phyloP scores from a whole-genome alignment of 2,797 vertebrate species.

The Hafferia zeledoni region DNA sequence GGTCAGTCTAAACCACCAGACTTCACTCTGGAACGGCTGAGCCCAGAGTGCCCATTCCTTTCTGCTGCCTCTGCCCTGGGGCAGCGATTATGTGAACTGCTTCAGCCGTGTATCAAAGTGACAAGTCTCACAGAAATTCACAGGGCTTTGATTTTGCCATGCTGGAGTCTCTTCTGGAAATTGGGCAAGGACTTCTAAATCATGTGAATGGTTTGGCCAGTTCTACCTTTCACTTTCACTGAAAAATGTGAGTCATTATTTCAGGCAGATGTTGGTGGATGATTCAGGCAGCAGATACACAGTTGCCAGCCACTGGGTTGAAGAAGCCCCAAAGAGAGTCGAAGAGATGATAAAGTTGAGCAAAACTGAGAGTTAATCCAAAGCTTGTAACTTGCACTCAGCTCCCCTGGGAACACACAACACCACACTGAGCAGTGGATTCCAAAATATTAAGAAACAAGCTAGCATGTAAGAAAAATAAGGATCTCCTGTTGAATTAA shows the following conservation, averaged over 20 bases:
- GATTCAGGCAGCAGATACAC: constrained; percentile 26
- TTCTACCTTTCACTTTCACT: neutral
- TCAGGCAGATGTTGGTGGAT: constrained; percentile 38
- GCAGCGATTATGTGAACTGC: neutral
- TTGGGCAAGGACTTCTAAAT: neutral
- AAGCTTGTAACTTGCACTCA: neutral
- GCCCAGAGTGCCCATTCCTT: neutral
- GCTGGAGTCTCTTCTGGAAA: neutral
- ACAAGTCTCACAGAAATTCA: neutral
- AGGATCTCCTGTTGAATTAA: constrained; percentile 69
- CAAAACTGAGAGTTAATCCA: constrained; percentile 44
- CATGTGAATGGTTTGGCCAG: neutral
- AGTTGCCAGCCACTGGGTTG: constrained; percentile 40
- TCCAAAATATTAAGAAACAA: constrained; percentile 70
- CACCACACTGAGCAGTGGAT: constrained; percentile 30
- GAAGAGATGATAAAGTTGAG: constrained; percentile 29
- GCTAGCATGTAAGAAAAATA: constrained; percentile 63
- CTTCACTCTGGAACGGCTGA: neutral
- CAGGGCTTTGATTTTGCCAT: neutral
- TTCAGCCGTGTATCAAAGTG: neutral
- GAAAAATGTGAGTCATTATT: constrained; percentile 17
- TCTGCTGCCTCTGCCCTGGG: neutral
- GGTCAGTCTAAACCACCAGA: neutral
- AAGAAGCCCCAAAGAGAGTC: constrained; percentile 18
- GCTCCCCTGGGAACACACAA: constrained; percentile 27